phyloP scores from a whole-genome alignment of 2,113 vertebrate genomes.

The Ahaetulla prasina region DNA sequence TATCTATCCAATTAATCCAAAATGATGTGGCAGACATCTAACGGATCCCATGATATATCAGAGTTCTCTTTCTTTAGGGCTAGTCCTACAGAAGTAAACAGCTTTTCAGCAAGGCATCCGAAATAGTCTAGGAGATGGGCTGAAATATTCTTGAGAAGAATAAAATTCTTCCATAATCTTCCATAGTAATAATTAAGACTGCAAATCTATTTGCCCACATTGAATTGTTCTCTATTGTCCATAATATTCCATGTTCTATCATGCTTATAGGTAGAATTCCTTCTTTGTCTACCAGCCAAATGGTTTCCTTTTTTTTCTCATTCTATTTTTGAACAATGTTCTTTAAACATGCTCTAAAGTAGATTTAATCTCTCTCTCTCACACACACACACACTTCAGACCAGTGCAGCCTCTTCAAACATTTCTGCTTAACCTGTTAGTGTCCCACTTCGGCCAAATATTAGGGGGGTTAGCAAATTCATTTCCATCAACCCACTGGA shows the following conservation, averaged over 20 bases:
- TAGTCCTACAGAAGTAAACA: neutral
- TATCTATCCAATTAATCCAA: neutral
- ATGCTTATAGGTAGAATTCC: neutral
- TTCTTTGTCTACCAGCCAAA: neutral
- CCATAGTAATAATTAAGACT: neutral
- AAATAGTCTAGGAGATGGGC: neutral
- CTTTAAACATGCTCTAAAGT: no score
- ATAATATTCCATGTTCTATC: neutral
- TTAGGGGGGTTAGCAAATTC: conserved; percentile 22
- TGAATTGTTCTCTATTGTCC: neutral
- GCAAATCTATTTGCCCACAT: neutral
- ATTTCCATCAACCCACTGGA: neutral
- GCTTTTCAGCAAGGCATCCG: neutral
- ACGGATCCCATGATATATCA: neutral
- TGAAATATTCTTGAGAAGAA: neutral
- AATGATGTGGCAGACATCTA: neutral
- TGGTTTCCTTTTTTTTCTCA: neutral
- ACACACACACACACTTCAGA: accelerated
- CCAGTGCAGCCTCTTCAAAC: accelerated
- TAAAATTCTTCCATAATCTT: neutral
- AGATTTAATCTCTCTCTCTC: no score
- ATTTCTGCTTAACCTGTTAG: neutral
- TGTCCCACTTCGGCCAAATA: neutral
- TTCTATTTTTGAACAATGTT: neutral
- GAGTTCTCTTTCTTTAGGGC: neutral